Evolutionary conservation across 2,113 vertebrate species (phyloP).

Genomic region (Cephalophus harveyi): DNA sequence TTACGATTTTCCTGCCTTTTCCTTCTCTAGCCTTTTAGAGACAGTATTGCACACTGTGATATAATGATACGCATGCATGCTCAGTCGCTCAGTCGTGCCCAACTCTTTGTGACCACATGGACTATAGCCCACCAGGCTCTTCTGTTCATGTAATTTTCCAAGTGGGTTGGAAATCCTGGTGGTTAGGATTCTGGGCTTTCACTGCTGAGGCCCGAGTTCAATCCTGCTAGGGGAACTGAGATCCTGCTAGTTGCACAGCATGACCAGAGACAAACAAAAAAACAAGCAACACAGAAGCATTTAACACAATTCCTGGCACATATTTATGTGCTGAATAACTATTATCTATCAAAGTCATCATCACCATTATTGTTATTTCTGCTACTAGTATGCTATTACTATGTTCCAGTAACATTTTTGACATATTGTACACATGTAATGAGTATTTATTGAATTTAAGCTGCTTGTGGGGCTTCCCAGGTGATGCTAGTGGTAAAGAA

Average conservation of each 20-base stretch:
- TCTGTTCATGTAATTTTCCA: neutral
- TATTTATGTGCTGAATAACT: neutral
- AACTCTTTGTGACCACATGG: neutral
- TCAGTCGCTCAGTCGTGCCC: neutral
- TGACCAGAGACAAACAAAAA: neutral
- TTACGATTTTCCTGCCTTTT: neutral
- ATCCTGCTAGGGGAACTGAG: neutral
- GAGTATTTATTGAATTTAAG: conserved; percentile 13
- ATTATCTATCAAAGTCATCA: neutral
- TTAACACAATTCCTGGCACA: neutral
- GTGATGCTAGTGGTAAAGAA: neutral
- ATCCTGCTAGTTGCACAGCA: neutral
- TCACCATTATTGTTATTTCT: neutral
- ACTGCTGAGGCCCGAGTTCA: neutral
- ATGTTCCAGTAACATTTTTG: neutral
- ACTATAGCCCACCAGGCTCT: neutral
- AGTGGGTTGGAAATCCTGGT: neutral
- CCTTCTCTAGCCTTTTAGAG: neutral
- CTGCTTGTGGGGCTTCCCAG: neutral
- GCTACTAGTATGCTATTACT: neutral
- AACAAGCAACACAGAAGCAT: neutral
- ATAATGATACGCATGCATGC: neutral
- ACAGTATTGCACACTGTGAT: neutral
- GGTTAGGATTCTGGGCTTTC: neutral
- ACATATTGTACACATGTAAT: neutral